phyloP scores from a whole-genome alignment of 2,797 vertebrate species.

The Parauchenoglanis punctatus region DNA sequence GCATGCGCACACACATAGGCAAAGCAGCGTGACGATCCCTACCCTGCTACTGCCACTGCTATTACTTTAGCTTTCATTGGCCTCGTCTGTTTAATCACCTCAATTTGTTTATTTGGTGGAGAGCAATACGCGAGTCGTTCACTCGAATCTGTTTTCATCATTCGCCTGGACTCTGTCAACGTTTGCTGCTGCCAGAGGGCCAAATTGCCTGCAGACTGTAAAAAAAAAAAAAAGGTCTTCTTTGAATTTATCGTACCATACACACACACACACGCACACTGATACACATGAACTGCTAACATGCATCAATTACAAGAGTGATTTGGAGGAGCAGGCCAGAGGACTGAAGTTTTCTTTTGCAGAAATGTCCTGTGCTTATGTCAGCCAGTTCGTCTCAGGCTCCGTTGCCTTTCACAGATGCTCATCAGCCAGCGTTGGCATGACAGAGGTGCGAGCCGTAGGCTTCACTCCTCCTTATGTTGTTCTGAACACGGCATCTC shows the following conservation, averaged over 20 bases:
- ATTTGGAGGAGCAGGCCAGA: constrained; percentile 24
- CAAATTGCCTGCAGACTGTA: constrained; percentile 43
- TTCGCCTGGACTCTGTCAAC: constrained; percentile 67
- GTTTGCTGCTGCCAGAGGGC: constrained; percentile 40
- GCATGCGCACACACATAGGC: constrained; percentile 38
- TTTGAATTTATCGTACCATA: constrained; percentile 25
- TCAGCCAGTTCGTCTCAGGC: constrained; percentile 15
- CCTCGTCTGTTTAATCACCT: constrained; percentile 71
- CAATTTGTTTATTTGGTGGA: constrained; percentile 74
- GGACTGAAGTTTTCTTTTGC: constrained; percentile 11
- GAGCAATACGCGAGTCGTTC: constrained; percentile 71
- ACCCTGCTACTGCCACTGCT: constrained; percentile 29
- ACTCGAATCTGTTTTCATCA: constrained; percentile 70
- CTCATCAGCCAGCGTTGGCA: constrained; percentile 64
- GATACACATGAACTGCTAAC: constrained; percentile 25
- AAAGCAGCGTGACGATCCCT: constrained; percentile 30
- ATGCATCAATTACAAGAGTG: constrained; percentile 10
- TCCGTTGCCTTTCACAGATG: constrained; percentile 57
- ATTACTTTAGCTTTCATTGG: constrained; percentile 62
- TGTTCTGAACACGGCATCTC: constrained; percentile 60
- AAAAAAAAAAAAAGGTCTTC: constrained; percentile 5
- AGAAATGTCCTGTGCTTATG: constrained; percentile 43
- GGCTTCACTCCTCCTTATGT: constrained; percentile 49
- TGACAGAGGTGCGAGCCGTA: constrained; percentile 44
- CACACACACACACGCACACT: constrained; percentile 6